Evolutionary conservation across 2,113 vertebrate genomes (phyloP), one percentile per base, ranked within the genome.

Genomic region (Oreotragus oreotragus): DNA sequence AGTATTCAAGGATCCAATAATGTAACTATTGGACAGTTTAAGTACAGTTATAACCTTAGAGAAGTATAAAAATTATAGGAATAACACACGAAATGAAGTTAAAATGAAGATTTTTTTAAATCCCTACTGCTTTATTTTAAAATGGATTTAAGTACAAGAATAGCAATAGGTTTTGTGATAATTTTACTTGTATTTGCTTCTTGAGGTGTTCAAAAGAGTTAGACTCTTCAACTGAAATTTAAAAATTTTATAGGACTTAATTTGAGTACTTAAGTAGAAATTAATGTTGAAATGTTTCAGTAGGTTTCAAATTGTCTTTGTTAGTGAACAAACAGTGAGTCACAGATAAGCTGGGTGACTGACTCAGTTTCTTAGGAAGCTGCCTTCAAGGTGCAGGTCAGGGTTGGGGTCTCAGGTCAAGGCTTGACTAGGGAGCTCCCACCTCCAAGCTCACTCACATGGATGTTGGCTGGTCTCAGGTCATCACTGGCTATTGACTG

Each of bases 261-360:
- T 89, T 77, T 64, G 36, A 77, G 9, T 80, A 62, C 17, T 66
- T 62, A 81, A 47, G 21, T 85, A 73, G 70, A 85, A 92, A 95
- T 96, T 57, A 51, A 84, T 58, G 28, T 39, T 93, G 19, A 77
- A 88, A 43, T 79, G 13, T 64, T 87, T 87, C 57, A 55, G 51
- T 73, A 58, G 2, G 2, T 60, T 87, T 93, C n/a, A 51, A 57
- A 45, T 25, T 97, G 8, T 55, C 66, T 88, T 91, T 30, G 45
- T 79, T 70, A 33, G 4, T 36, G 33, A 57, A 39, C 33, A 36
- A 62, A 33, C 27, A 36, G 47, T 5, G 4, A 45, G 51, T 5
- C 27, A 4, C 19, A 23, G 45, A 14, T 45, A 15, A 51, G 30
- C 9, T 60, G 21, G 12, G 64, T 84, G 39, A 39, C 62, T 80